These are phyloP conservation scores for Phylloscopus trochilus DNA, from an alignment of 2,113 vertebrate species.

Conservation along the genomic window DNA sequence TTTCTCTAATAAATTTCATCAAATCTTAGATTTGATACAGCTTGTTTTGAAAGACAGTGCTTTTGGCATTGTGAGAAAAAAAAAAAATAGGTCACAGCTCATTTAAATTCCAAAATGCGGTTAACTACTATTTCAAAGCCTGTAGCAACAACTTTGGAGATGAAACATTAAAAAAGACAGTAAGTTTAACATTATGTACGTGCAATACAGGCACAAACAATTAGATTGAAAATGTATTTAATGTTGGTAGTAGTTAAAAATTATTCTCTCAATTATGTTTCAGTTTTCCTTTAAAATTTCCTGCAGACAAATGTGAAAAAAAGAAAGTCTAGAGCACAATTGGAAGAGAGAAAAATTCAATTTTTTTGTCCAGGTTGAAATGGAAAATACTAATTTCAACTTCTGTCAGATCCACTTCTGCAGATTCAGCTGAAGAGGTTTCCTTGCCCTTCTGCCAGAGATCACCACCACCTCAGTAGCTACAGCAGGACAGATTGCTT, in stretches of 20 bases:
- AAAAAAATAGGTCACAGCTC: constrained; percentile 15
- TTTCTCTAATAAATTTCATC: background rate
- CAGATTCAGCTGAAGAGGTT: background rate
- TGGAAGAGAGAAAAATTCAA: background rate
- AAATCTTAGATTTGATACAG: background rate
- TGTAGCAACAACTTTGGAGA: constrained; percentile 21
- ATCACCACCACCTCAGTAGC: background rate
- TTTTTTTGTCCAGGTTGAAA: background rate
- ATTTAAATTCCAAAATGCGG: constrained; percentile 36
- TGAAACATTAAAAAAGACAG: constrained; percentile 3
- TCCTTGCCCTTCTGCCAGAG: background rate
- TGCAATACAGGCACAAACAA: background rate
- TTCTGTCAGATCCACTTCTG: background rate
- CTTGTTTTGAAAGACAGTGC: constrained; percentile 8
- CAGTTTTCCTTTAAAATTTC: background rate
- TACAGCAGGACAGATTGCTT: background rate
- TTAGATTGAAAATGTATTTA: background rate
- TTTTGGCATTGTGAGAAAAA: background rate
- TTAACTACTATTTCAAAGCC: constrained; percentile 39
- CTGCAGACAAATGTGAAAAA: background rate
- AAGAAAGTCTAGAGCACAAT: background rate
- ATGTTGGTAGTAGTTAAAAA: background rate
- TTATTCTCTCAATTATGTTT: background rate
- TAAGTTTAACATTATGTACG: background rate
- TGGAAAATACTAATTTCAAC: background rate